A percentile compares a stretch with the other conserved stretches of the same genome.
Evolutionary conservation across 2,888 invertebrate genomes (phyloP).

Genomic region (Callosobruchus maculatus): DNA sequence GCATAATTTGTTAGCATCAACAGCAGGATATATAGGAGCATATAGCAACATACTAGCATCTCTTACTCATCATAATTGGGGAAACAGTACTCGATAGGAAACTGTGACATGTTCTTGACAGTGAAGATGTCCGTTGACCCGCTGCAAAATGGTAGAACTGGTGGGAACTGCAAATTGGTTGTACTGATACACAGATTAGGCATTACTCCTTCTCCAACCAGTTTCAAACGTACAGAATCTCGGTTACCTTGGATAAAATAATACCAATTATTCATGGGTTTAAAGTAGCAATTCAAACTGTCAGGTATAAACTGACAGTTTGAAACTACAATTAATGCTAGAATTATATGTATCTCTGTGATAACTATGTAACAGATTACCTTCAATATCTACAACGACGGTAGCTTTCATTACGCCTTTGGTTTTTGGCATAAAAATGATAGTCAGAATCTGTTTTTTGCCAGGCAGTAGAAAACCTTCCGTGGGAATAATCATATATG

Average conservation of each 20-base stretch:
- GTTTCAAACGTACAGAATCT: slow-evolving; percentile 48
- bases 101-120: slow-evolving; percentile 61
- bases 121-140: slow-evolving; percentile 57
- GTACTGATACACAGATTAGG: slow-evolving; percentile 54
- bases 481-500: slow-evolving; percentile 38
- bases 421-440: slow-evolving; percentile 56
- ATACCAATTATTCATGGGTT: too few species aligned
- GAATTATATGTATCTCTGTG: too few species aligned
- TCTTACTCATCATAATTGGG: slow-evolving; percentile 64
- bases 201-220: slow-evolving; percentile 55
- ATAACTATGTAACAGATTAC: neutral
- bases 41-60: too few species aligned
- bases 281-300: too few species aligned
- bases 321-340: too few species aligned
- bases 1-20: too few species aligned
- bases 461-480: slow-evolving; percentile 54
- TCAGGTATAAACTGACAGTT: too few species aligned
- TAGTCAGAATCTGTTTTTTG: slow-evolving; percentile 52
- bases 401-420: neutral
- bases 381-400: neutral
- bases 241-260: neutral
- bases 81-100: slow-evolving; percentile 67
- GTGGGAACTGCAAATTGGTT: slow-evolving; percentile 55
- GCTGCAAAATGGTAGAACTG: slow-evolving; percentile 60
- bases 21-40: too few species aligned